Percentiles rank a stretch among this genome's conserved stretches.
Evolutionary conservation across 1,140 invertebrate species (phyloP).

Genomic region (Heterodera schachtii): DNA sequence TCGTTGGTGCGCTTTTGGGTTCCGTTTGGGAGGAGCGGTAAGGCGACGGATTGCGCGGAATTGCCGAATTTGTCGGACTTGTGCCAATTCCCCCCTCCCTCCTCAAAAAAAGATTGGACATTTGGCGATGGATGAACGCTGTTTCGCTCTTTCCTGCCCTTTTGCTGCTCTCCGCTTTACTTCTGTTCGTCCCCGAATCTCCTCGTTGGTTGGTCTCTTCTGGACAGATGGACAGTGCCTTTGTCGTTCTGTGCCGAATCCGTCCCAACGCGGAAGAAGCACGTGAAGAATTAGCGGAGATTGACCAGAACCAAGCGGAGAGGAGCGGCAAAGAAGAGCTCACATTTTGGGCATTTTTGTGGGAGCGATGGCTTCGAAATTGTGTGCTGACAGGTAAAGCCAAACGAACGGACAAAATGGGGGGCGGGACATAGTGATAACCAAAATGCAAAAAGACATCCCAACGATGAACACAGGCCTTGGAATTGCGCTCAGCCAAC

Average conservation of each 20-base stretch:
- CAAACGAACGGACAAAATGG: no score
- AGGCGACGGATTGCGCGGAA: no score
- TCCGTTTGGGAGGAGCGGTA: conserved; percentile 21
- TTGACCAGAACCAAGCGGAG: neutral
- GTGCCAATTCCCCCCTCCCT: no score
- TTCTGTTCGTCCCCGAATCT: conserved; percentile 19
- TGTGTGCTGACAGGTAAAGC: conserved; percentile 20
- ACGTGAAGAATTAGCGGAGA: conserved; percentile 6
- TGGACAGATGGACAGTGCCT: neutral
- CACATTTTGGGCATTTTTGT: neutral
- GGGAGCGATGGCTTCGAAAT: conserved; percentile 14
- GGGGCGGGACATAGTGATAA: neutral
- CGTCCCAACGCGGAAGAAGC: conserved; percentile 9
- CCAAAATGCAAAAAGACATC: no score
- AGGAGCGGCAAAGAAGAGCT: neutral
- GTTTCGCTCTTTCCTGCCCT: conserved; percentile 17
- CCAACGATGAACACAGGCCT: no score
- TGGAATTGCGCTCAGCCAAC: conserved; percentile 19
- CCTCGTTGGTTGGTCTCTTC: conserved; percentile 9
- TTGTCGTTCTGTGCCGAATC: neutral
- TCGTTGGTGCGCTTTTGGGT: conserved; percentile 16
- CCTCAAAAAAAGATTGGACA: conserved; percentile 15
- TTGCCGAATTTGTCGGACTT: no score
- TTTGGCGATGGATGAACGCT: conserved; percentile 31
- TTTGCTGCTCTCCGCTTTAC: neutral